phyloP scores from a whole-genome alignment of 2,797 vertebrate species.

The Ataeniobius toweri region DNA sequence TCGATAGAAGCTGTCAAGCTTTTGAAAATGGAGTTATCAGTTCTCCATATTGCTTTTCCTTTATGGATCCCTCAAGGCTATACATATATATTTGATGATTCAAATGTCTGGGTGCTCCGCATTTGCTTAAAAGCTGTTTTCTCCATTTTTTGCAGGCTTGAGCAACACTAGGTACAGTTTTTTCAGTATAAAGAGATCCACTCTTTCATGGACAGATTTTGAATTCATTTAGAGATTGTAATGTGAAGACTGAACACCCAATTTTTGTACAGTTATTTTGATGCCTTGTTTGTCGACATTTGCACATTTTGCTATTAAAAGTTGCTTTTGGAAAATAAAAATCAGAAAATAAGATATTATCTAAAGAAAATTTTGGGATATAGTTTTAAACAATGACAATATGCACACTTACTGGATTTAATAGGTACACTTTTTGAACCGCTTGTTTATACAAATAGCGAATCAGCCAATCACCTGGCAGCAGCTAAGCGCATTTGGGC shows the following conservation, averaged over 20 bases:
- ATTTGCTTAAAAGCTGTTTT: constrained; percentile 45
- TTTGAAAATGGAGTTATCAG: constrained; percentile 48
- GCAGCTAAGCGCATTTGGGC: too few species aligned
- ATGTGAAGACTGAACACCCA: constrained; percentile 27
- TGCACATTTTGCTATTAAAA: constrained; percentile 10
- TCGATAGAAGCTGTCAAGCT: constrained; percentile 38
- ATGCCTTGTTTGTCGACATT: constrained; percentile 36
- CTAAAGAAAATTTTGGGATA: constrained; percentile 3
- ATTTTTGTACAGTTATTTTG: constrained; percentile 18
- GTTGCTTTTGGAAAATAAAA: constrained; percentile 12
- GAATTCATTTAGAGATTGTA: constrained; percentile 48
- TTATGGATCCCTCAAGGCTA: constrained; percentile 50
- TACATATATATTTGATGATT: constrained; percentile 53
- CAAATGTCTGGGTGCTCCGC: constrained; percentile 42
- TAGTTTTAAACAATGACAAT: too few species aligned
- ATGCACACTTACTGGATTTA: too few species aligned
- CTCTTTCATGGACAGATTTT: constrained; percentile 38
- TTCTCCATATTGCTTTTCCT: constrained; percentile 52
- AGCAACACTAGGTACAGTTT: constrained; percentile 37
- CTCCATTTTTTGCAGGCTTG: constrained; percentile 13
- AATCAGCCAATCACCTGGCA: too few species aligned
- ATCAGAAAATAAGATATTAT: not conserved
- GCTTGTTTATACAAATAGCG: too few species aligned
- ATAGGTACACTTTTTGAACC: too few species aligned
- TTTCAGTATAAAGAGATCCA: constrained; percentile 48